Evolutionary conservation across 1,140 invertebrate species (phyloP).

Genomic region (Eueides isabella): DNA sequence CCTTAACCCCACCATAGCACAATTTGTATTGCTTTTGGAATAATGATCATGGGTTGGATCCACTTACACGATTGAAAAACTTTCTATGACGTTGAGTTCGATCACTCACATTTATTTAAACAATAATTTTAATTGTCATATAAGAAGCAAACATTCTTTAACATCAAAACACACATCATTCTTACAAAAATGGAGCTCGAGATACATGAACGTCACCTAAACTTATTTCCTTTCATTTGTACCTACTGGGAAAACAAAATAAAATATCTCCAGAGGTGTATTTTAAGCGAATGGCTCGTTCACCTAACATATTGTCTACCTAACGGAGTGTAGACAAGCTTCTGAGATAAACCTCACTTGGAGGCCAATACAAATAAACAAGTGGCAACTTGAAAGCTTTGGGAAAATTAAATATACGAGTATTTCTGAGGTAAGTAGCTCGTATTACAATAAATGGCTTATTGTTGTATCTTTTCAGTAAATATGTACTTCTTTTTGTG

Average conservation of each 20-base stretch:
- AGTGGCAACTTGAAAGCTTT: background rate
- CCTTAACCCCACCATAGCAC: too few relatives aligned
- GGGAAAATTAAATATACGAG: constrained; percentile 6
- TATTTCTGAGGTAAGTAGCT: background rate
- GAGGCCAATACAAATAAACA: background rate
- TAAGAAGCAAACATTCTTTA: background rate
- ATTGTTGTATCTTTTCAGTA: background rate
- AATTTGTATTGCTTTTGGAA: too few relatives aligned
- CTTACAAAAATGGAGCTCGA: too few relatives aligned
- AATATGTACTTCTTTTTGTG: background rate
- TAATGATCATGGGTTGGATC: too few relatives aligned
- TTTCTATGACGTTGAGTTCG: too few relatives aligned
- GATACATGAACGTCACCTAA: background rate
- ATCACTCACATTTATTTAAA: too few relatives aligned
- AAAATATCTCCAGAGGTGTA: background rate
- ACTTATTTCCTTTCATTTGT: background rate
- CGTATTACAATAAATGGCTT: background rate
- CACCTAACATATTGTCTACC: constrained; percentile 5
- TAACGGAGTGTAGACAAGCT: constrained; percentile 2
- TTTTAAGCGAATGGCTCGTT: constrained; percentile 2
- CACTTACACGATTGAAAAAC: too few relatives aligned
- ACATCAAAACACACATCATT: background rate
- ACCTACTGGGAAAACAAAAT: background rate
- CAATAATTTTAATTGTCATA: too few relatives aligned
- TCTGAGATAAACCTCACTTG: background rate